These are phyloP conservation scores for Rhodeus uyekii DNA, from an alignment of 2,797 vertebrate genomes.

Conservation along the genomic window DNA sequence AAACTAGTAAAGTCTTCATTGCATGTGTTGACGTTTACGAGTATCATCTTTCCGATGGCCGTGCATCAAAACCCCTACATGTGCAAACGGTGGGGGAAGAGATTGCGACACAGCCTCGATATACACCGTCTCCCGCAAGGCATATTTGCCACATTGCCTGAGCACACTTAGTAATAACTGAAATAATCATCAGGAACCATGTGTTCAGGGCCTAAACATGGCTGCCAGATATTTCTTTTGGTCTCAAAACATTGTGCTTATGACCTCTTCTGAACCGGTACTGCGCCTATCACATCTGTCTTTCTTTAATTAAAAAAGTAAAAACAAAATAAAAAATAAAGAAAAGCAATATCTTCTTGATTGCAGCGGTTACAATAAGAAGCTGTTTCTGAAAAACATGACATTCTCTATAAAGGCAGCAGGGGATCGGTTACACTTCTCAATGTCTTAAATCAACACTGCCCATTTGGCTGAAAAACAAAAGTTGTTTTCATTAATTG, in stretches of 20 bases:
- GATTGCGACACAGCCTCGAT: constrained; percentile 25
- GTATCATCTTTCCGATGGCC: constrained; percentile 32
- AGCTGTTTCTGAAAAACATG: constrained; percentile 10
- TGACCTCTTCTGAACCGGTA: constrained; percentile 4
- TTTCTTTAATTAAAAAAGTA: constrained; percentile 25
- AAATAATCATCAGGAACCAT: constrained; percentile 23
- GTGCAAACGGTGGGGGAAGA: constrained; percentile 18
- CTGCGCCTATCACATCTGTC: constrained; percentile 30
- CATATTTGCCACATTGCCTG: neutral
- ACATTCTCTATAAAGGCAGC: constrained; percentile 13
- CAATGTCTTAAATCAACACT: constrained; percentile 33
- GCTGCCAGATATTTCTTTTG: constrained; percentile 23
- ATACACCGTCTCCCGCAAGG: neutral
- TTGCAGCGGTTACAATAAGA: constrained; percentile 27
- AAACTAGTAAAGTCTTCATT: constrained; percentile 37
- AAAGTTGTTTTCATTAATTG: constrained; percentile 80
- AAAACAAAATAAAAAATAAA: neutral
- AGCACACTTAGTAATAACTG: constrained; percentile 12
- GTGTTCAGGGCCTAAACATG: neutral
- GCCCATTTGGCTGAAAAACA: constrained; percentile 58
- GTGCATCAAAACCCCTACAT: constrained; percentile 37
- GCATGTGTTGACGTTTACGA: constrained; percentile 46
- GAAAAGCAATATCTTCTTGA: constrained; percentile 35
- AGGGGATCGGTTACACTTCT: constrained; percentile 5
- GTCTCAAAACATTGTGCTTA: neutral